Conservation (phyloP, 2,113 vertebrate species). For the Oreochromis aureus region DNA sequence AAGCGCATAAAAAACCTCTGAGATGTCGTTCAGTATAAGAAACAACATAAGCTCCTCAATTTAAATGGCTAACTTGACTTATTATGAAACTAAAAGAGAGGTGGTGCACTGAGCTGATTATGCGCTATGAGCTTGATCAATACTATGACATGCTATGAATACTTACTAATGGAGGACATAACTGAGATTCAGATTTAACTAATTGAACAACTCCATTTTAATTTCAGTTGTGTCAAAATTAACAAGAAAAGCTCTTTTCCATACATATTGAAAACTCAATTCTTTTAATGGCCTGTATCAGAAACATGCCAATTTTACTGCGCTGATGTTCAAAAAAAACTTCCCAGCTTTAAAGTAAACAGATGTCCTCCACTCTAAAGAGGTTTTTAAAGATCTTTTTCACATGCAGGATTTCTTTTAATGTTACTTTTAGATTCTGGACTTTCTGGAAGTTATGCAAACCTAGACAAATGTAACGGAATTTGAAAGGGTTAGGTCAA, state of each 20-base stretch:
- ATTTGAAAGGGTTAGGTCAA: slow-evolving; percentile 7
- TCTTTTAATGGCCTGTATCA: neutral
- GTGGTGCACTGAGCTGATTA: neutral
- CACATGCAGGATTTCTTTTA: neutral
- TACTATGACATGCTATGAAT: neutral
- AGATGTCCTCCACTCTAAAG: neutral
- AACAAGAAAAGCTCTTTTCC: neutral
- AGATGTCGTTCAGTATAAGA: neutral
- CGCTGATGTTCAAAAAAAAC: neutral
- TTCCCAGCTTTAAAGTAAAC: neutral
- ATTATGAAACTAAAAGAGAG: neutral
- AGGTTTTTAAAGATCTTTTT: neutral
- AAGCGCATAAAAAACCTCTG: neutral
- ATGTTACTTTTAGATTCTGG: neutral
- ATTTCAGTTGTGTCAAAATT: neutral
- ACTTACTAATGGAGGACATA: neutral
- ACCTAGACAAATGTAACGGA: neutral
- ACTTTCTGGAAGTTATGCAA: neutral
- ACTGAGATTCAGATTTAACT: neutral
- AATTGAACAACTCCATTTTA: neutral
- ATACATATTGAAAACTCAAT: neutral
- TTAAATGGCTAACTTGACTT: neutral
- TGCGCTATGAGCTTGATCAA: neutral
- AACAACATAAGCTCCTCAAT: neutral
- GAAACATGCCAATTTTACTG: neutral